Percentiles rank a stretch among this genome's conserved stretches.
Conservation (phyloP, 35 echinoderm and acorn worm species). For the Lytechinus variegatus region DNA sequence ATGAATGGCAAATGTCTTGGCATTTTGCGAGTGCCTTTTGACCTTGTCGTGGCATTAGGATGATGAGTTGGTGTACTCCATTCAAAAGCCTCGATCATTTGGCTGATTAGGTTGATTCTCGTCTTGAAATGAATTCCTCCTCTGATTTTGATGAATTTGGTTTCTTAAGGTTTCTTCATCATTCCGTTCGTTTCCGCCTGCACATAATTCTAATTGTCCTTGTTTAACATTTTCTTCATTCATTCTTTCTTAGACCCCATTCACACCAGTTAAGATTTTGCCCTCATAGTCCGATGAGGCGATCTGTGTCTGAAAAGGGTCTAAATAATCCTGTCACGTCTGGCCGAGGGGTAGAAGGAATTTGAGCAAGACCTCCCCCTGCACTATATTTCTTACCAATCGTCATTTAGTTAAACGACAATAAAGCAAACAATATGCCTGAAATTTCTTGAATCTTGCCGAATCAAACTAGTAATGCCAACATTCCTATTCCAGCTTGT, state of each 20-base stretch:
- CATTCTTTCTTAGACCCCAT: background rate
- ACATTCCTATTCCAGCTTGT: background rate
- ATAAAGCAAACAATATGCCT: background rate
- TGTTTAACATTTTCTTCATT: background rate
- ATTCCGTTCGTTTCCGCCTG: background rate
- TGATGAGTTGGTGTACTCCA: background rate
- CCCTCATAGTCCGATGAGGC: too few relatives aligned
- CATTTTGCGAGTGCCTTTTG: background rate
- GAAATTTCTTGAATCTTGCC: background rate
- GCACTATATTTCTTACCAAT: background rate
- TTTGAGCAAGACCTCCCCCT: background rate
- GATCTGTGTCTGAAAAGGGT: background rate
- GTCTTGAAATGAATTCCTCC: background rate
- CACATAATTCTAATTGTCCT: background rate
- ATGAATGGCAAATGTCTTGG: background rate
- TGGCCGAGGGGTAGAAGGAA: background rate
- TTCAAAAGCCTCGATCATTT: background rate
- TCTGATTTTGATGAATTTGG: too few relatives aligned
- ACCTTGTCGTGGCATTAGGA: background rate
- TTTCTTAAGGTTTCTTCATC: background rate
- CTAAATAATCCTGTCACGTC: background rate
- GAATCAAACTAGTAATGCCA: background rate
- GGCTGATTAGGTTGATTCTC: background rate
- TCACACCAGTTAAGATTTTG: too few relatives aligned
- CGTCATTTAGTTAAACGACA: background rate